Conservation (phyloP, 37 sponge, comb jelly and placozoan species). For the Haliclona indistincta region DNA sequence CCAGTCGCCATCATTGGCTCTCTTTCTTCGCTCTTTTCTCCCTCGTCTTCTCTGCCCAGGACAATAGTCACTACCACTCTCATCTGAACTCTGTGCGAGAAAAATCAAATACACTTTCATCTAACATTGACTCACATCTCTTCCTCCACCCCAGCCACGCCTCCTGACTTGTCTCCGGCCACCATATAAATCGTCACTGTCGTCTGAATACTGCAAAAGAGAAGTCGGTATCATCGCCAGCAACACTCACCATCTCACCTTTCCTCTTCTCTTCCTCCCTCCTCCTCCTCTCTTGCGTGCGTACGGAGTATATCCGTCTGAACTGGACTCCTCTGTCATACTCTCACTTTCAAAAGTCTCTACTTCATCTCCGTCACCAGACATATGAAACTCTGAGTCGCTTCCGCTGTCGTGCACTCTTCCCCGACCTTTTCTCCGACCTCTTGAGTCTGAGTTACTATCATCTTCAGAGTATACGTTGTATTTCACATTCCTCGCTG, state of each 20-base stretch:
- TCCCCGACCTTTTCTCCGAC: too few species aligned
- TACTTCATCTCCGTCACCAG: not conserved
- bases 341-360: not conserved
- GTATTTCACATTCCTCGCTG: conserved; percentile 5
- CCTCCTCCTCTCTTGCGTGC: not conserved
- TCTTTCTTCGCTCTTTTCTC: conserved; percentile 19
- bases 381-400: conserved; percentile 2
- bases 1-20: conserved; percentile 1
- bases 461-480: not conserved
- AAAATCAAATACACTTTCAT: conserved; percentile 9
- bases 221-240: not conserved
- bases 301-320: conserved; percentile 11
- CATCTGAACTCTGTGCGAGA: conserved; percentile 15
- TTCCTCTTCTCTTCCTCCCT: not conserved
- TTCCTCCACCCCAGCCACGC: not conserved
- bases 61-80: conserved; percentile 53
- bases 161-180: too few species aligned
- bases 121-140: not conserved
- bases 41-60: conserved; percentile 25
- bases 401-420: not conserved
- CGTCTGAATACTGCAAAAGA: too few species aligned
- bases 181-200: too few species aligned
- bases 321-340: not conserved
- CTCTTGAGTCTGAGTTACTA: too few species aligned
- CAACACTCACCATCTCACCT: not conserved